These are phyloP conservation scores for Sinosuthora webbiana DNA, from an alignment of 2,113 vertebrate species.

Conservation along the genomic window DNA sequence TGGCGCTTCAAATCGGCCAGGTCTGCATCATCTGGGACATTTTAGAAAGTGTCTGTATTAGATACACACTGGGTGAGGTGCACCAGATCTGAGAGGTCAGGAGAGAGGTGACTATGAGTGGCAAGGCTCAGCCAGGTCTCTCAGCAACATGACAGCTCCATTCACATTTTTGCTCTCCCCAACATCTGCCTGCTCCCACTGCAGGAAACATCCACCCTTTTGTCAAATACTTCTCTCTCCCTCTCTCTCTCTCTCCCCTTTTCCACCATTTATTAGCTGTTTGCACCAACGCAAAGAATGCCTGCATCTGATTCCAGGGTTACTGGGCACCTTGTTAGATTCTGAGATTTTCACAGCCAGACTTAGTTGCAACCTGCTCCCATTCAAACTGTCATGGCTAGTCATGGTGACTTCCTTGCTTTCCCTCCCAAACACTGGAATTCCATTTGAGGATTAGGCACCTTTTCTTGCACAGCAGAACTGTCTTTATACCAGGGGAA, in stretches of 20 bases:
- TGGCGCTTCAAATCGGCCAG: constrained; percentile 61
- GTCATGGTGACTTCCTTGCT: not conserved
- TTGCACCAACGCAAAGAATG: not conserved
- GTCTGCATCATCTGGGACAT: constrained; percentile 69
- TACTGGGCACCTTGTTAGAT: not conserved
- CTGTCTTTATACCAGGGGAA: not conserved
- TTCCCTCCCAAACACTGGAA: not conserved
- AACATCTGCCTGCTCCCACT: not conserved
- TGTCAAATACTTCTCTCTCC: not conserved
- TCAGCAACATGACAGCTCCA: not conserved
- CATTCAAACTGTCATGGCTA: not conserved
- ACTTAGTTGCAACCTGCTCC: not conserved
- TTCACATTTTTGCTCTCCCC: not conserved
- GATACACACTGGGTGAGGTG: not conserved
- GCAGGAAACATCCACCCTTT: not conserved
- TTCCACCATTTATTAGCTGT: not conserved
- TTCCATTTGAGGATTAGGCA: not conserved
- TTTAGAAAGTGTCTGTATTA: not conserved
- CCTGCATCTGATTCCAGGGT: not conserved
- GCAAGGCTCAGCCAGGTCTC: not conserved
- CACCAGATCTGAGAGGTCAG: not conserved
- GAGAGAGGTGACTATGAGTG: not conserved
- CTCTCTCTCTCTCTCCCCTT: not conserved
- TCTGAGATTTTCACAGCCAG: not conserved
- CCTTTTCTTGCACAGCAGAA: not conserved